Percentiles rank a stretch among this genome's conserved stretches.
These are phyloP conservation scores for Phymatocera aterrima DNA, from an alignment of 2,888 invertebrate species.

Conservation along the genomic window DNA sequence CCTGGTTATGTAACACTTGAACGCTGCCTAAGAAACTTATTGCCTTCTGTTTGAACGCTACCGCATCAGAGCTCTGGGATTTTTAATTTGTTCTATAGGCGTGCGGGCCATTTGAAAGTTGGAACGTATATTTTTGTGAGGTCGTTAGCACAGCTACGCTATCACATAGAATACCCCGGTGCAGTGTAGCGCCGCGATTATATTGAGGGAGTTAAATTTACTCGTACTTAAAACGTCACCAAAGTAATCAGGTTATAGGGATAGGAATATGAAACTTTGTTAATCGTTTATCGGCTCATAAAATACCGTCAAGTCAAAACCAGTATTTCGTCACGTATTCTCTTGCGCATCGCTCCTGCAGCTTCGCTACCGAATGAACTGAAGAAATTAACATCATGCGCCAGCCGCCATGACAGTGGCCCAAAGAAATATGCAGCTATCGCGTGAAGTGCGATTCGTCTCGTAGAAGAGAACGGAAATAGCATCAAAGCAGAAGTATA, in stretches of 20 bases:
- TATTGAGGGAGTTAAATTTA: conserved; percentile 41
- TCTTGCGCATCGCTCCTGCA: background rate
- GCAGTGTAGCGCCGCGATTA: background rate
- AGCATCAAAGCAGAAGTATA: background rate
- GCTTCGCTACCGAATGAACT: background rate
- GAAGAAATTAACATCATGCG: background rate
- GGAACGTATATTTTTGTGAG: conserved; percentile 20
- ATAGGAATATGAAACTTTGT: conserved; percentile 10
- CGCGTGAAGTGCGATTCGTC: background rate
- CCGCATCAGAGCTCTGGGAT: conserved; percentile 5
- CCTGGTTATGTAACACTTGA: background rate
- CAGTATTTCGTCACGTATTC: conserved; percentile 24
- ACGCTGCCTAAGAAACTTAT: background rate
- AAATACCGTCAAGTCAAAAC: background rate
- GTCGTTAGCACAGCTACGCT: conserved; percentile 15
- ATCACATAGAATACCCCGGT: background rate
- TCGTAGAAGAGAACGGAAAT: background rate
- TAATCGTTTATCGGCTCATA: conserved; percentile 36
- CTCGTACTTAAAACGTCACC: conserved; percentile 37
- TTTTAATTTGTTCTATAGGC: conserved; percentile 37
- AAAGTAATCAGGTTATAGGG: conserved; percentile 41
- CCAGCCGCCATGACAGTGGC: background rate
- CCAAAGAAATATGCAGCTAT: background rate
- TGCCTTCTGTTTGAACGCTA: conserved; percentile 5
- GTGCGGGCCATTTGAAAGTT: conserved; percentile 19